A percentile compares a stretch with the other conserved stretches of the same genome.
Evolutionary conservation across 2,888 invertebrate species (phyloP).

Genomic region (Polydrusus pterygomalis): DNA sequence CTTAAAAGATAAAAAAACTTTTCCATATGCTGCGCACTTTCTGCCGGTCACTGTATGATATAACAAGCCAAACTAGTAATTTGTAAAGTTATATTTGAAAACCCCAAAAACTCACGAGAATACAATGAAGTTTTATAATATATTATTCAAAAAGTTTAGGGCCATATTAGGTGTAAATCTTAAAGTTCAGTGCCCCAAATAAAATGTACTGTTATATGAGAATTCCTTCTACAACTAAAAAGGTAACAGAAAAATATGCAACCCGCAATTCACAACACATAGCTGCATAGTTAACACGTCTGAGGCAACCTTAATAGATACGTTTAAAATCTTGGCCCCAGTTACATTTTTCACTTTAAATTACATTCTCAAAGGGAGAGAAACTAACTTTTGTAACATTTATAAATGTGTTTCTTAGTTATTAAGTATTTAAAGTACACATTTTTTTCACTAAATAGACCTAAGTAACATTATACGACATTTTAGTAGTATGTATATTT

Average conservation of each 20-base stretch:
- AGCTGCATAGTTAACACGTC: slow-evolving; percentile 58
- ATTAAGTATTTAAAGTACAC: slow-evolving; percentile 42
- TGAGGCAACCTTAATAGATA: slow-evolving; percentile 70
- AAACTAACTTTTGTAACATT: slow-evolving; percentile 28
- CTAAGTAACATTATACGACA: slow-evolving; percentile 31
- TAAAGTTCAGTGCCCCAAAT: neutral
- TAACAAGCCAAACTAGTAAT: no score
- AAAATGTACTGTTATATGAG: slow-evolving; percentile 11
- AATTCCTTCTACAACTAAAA: slow-evolving; percentile 34
- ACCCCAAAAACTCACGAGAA: no score
- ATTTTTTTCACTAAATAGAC: slow-evolving; percentile 38
- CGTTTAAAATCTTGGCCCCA: slow-evolving; percentile 70
- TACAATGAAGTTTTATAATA: neutral
- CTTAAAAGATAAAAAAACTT: no score
- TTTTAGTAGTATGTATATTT: slow-evolving; percentile 29
- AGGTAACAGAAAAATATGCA: slow-evolving; percentile 27
- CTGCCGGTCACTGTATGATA: no score
- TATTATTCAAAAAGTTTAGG: slow-evolving; percentile 18
- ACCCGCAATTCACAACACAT: slow-evolving; percentile 37
- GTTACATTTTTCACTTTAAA: slow-evolving; percentile 61
- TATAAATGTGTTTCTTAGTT: slow-evolving; percentile 39
- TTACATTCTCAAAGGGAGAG: slow-evolving; percentile 50
- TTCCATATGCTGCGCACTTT: no score
- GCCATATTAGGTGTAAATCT: neutral
- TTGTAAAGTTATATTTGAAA: no score